A percentile compares a stretch with the other conserved stretches of the same genome.
phyloP scores from a whole-genome alignment of 2,113 vertebrate genomes.

The Gobius niger region DNA sequence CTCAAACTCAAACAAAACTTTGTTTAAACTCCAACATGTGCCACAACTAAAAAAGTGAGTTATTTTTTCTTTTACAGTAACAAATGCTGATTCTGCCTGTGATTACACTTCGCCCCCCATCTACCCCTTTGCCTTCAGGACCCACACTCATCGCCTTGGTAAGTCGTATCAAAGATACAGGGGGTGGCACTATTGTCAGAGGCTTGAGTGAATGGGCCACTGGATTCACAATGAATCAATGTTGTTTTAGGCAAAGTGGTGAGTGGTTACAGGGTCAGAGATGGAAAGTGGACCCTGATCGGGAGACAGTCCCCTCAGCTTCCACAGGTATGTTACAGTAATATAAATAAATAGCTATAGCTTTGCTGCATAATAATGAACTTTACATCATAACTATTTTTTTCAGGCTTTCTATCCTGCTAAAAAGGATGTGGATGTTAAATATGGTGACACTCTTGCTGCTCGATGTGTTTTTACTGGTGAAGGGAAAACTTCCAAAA shows the following conservation, averaged over 20 bases:
- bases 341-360: too few species aligned
- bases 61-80: conserved; percentile 72
- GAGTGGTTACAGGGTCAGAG: conserved; percentile 92
- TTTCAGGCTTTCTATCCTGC: conserved; percentile 91
- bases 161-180: conserved; percentile 42
- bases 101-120: conserved; percentile 86
- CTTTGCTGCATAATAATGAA: too few species aligned
- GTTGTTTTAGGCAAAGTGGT: conserved; percentile 89
- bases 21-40: neutral
- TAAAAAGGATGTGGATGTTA: conserved; percentile 80
- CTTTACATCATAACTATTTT: conserved; percentile 13
- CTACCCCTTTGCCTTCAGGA: conserved; percentile 95
- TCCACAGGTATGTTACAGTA: conserved; percentile 82
- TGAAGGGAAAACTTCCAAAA: conserved; percentile 85
- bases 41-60: neutral
- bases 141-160: conserved; percentile 94
- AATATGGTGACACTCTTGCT: conserved; percentile 86
- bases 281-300: conserved; percentile 89
- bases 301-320: conserved; percentile 94
- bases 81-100: conserved; percentile 92
- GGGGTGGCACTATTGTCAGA: too few species aligned
- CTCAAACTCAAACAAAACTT: neutral
- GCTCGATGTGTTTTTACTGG: conserved; percentile 94
- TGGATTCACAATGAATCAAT: too few species aligned
- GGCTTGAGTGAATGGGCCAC: too few species aligned